Conservation (phyloP, 2,888 invertebrate genomes). For the Nephrotoma flavescens region DNA sequence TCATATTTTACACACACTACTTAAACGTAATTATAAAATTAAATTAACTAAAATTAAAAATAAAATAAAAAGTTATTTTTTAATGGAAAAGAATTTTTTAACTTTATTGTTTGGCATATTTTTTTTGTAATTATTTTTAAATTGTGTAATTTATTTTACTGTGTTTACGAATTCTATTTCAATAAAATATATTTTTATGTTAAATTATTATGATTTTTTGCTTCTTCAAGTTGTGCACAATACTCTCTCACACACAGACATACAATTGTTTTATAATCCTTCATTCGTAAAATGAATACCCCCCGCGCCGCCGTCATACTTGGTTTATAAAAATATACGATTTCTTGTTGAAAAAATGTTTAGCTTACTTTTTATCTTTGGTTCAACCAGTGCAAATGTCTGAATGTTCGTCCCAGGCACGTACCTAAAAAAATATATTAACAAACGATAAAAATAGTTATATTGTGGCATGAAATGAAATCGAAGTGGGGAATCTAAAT, state of each 20-base stretch:
- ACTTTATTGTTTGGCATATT: not conserved
- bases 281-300: not conserved
- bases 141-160: not conserved
- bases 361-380: not conserved
- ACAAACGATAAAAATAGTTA: slow-evolving; percentile 10
- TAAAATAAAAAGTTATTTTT: not conserved
- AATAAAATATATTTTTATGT: not conserved
- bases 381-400: slow-evolving; percentile 65
- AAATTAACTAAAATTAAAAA: not conserved
- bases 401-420: slow-evolving; percentile 78
- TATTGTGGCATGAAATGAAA: not conserved
- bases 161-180: not conserved
- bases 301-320: not conserved
- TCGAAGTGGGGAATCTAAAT: too few species aligned
- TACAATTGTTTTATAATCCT: too few species aligned
- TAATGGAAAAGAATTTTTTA: not conserved
- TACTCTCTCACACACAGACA: not conserved
- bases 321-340: not conserved
- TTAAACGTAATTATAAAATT: not conserved
- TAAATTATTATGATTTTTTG: not conserved
- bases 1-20: not conserved
- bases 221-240: not conserved
- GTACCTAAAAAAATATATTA: slow-evolving; percentile 45
- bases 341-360: not conserved
- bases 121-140: not conserved